These are phyloP conservation scores for Holocentrus rufus DNA, from an alignment of 2,797 vertebrate genomes.

Conservation along the genomic window DNA sequence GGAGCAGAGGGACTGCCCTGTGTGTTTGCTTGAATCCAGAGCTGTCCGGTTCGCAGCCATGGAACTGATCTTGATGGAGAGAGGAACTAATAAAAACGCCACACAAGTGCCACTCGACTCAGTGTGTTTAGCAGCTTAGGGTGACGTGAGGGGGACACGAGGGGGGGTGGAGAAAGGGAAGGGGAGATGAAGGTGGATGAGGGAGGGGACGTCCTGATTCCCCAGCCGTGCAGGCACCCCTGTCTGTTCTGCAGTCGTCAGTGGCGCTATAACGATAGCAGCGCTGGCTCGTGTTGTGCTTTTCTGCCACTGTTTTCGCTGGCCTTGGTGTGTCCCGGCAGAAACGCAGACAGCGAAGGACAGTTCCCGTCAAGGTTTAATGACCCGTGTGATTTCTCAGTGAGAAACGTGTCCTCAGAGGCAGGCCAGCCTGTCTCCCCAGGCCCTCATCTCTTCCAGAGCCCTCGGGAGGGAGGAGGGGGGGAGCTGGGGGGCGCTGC, in stretches of 20 bases:
- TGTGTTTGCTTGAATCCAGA: slow-evolving; percentile 42
- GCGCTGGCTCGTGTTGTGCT: slow-evolving; percentile 37
- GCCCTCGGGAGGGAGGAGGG: slow-evolving; percentile 38
- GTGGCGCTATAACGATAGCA: slow-evolving; percentile 15
- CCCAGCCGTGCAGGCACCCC: slow-evolving; percentile 9
- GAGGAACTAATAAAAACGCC: slow-evolving; percentile 57
- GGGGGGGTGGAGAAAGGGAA: slow-evolving; percentile 12
- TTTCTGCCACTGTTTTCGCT: slow-evolving; percentile 42
- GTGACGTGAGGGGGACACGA: slow-evolving; percentile 42
- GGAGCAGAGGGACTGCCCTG: slow-evolving; percentile 52
- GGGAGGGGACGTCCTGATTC: slow-evolving; percentile 4
- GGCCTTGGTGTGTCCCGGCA: slow-evolving; percentile 65
- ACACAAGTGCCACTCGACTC: slow-evolving; percentile 35
- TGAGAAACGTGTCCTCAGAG: slow-evolving; percentile 61
- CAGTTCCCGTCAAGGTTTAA: slow-evolving; percentile 79
- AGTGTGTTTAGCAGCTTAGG: slow-evolving; percentile 32
- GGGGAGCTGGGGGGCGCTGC: slow-evolving; percentile 7
- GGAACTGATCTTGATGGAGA: slow-evolving; percentile 39
- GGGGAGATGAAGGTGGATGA: slow-evolving; percentile 10
- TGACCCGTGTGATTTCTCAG: slow-evolving; percentile 80
- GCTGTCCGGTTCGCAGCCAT: slow-evolving; percentile 30
- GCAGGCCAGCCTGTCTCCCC: slow-evolving; percentile 65
- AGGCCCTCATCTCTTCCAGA: slow-evolving; percentile 57
- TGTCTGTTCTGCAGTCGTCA: slow-evolving; percentile 54
- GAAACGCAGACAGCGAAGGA: slow-evolving; percentile 80